Evolutionary conservation across 1,140 invertebrate species (phyloP).

Genomic region (Drosophila sucinea): DNA sequence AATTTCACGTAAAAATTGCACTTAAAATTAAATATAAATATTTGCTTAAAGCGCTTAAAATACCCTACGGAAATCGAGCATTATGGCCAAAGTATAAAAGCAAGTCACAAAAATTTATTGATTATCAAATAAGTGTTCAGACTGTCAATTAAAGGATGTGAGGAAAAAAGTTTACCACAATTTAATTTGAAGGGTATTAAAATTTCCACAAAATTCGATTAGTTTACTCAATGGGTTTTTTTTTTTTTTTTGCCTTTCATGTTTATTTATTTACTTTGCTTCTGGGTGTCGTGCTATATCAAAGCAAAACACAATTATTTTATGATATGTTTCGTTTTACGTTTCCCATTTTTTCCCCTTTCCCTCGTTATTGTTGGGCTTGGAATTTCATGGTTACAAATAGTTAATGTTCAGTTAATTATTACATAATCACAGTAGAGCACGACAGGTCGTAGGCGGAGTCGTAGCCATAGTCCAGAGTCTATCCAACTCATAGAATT

Average conservation of each 20-base stretch:
- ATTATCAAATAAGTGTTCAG: too few species aligned
- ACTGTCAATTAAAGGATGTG: not conserved
- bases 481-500: conserved; percentile 14
- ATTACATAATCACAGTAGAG: conserved; percentile 72
- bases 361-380: not conserved
- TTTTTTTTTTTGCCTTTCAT: conserved; percentile 6
- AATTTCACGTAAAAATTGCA: conserved; percentile 69
- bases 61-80: conserved; percentile 27
- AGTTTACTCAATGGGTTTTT: not conserved
- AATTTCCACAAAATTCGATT: not conserved
- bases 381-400: conserved; percentile 79
- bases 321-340: conserved; percentile 48
- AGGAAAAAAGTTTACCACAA: not conserved
- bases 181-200: conserved; percentile 4
- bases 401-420: conserved; percentile 79
- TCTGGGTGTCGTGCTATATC: conserved; percentile 34
- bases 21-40: conserved; percentile 72
- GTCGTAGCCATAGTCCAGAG: not conserved
- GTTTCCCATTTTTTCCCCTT: conserved; percentile 7
- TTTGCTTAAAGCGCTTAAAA: conserved; percentile 54
- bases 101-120: too few species aligned
- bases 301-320: conserved; percentile 52
- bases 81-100: not conserved
- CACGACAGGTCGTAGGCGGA: conserved; percentile 48
- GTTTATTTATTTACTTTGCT: conserved; percentile 28